A percentile compares a stretch with the other conserved stretches of the same genome.
Conservation (phyloP, 30 jellyfish, hydroid and myxozoan genomes). For the Sanderia malayensis region DNA sequence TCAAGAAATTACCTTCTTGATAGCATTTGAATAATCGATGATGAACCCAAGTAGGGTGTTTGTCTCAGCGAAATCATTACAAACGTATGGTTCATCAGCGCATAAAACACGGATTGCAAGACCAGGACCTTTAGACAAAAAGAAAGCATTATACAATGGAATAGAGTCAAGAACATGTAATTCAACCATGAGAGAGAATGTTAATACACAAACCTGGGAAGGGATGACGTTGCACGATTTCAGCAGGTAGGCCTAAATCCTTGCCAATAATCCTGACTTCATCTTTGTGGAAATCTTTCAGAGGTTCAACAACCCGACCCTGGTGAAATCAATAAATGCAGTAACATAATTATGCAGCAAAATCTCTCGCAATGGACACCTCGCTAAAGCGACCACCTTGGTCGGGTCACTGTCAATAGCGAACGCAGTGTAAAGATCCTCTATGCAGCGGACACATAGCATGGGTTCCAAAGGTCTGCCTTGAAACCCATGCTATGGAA, state of each 20-base stretch:
- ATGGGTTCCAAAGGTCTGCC: too few relatives aligned
- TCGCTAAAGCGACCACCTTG: too few relatives aligned
- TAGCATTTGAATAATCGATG: constrained; percentile 77
- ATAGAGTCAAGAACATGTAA: too few relatives aligned
- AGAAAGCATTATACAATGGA: too few relatives aligned
- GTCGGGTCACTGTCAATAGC: too few relatives aligned
- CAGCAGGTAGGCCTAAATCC: constrained; percentile 80
- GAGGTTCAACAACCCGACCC: constrained; percentile 99
- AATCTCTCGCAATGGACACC: too few relatives aligned
- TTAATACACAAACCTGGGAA: constrained; percentile 76
- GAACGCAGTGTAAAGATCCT: too few relatives aligned
- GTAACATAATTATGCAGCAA: neutral
- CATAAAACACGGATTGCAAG: constrained; percentile 93
- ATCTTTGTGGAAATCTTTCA: constrained; percentile 96
- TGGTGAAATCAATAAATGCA: constrained; percentile 1
- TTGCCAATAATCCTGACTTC: constrained; percentile 90
- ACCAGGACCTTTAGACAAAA: constrained; percentile 82
- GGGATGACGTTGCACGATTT: constrained; percentile 91
- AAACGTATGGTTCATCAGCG: constrained; percentile 80
- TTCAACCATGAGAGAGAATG: neutral
- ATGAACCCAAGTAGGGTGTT: constrained; percentile 78
- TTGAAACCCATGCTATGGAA: too few relatives aligned
- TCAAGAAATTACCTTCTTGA: constrained; percentile 65
- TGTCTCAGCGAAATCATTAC: constrained; percentile 88
- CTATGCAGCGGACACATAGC: too few relatives aligned